Percentiles rank a stretch among this genome's conserved stretches.
These are phyloP conservation scores for Noctua janthina DNA, from an alignment of 2,888 invertebrate species.

Conservation along the genomic window DNA sequence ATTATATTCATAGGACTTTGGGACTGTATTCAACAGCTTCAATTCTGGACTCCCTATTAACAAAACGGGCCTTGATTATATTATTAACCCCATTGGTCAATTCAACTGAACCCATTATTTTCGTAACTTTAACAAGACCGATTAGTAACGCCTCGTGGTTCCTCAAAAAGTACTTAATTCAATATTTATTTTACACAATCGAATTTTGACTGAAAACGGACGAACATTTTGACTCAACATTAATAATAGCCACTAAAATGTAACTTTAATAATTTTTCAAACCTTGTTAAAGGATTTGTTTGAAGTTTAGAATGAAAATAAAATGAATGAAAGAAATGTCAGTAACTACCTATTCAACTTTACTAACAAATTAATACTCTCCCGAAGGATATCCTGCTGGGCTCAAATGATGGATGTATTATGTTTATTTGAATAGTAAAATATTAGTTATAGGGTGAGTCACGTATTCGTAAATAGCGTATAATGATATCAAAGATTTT, in stretches of 20 bases:
- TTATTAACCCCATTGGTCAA: neutral
- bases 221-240: constrained; percentile 11
- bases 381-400: constrained; percentile 57
- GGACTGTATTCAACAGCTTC: neutral
- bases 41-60: neutral
- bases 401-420: constrained; percentile 59
- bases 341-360: constrained; percentile 43
- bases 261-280: constrained; percentile 34
- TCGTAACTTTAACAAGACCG: neutral
- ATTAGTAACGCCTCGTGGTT: neutral
- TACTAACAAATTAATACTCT: constrained; percentile 60
- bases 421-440: constrained; percentile 61
- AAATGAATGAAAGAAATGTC: constrained; percentile 35
- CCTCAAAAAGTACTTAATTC: neutral
- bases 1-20: neutral
- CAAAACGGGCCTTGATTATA: neutral
- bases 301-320: constrained; percentile 22
- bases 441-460: constrained; percentile 56
- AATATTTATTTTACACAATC: neutral
- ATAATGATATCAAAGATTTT: constrained; percentile 19
- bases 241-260: constrained; percentile 28
- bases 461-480: constrained; percentile 43
- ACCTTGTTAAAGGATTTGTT: constrained; percentile 29
- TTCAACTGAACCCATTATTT: neutral
- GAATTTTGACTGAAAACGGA: constrained; percentile 1